A percentile compares a stretch with the other conserved stretches of the same genome.
These are phyloP conservation scores for Exocentrus adspersus DNA, from an alignment of 2,888 invertebrate genomes.

Conservation along the genomic window DNA sequence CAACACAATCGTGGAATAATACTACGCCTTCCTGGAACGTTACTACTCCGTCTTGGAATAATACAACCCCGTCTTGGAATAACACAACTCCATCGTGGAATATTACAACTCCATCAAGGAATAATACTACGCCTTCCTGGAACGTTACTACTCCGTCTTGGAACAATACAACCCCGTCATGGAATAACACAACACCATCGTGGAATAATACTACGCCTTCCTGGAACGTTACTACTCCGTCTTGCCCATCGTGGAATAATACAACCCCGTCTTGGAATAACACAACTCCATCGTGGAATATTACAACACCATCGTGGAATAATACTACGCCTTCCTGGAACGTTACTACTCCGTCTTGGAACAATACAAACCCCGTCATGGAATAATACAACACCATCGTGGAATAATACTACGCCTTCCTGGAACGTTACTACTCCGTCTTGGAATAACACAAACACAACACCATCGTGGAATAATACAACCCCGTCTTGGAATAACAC, in stretches of 20 bases:
- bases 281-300: constrained; percentile 11
- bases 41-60: constrained; percentile 2
- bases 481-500: constrained; percentile 7
- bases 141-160: constrained; percentile 12
- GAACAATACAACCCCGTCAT: background rate
- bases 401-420: background rate
- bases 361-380: background rate
- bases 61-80: background rate
- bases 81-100: background rate
- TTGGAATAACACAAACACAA: constrained; percentile 5
- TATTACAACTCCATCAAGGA: background rate
- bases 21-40: constrained; percentile 2
- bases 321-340: background rate
- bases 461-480: background rate
- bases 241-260: background rate
- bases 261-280: constrained; percentile 3
- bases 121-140: background rate
- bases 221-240: background rate
- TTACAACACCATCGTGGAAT: constrained; percentile 1
- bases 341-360: background rate
- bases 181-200: background rate
- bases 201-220: background rate
- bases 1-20: constrained; percentile 3
- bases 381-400: background rate
- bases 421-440: constrained; percentile 1